A percentile compares a stretch with the other conserved stretches of the same genome.
Conservation (phyloP, 1,140 invertebrate genomes). For the Drosophila melanica region DNA sequence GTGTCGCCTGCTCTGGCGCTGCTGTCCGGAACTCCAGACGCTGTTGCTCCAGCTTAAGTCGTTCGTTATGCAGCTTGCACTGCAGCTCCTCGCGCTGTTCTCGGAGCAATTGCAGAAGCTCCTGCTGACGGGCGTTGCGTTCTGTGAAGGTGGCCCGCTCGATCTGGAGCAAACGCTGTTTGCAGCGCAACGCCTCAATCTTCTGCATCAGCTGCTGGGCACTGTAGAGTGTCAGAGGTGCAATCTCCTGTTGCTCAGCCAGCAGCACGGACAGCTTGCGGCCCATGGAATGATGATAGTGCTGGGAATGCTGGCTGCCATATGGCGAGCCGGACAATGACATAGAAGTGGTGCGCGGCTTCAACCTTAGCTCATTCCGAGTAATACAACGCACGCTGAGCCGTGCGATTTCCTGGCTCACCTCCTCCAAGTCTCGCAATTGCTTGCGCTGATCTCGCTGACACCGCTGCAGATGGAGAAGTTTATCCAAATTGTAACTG, state of each 20-base stretch:
- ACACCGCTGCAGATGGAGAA: constrained; percentile 84
- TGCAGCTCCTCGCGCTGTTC: constrained; percentile 47
- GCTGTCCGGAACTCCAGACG: constrained; percentile 47
- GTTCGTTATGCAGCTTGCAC: constrained; percentile 36
- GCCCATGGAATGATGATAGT: constrained; percentile 79
- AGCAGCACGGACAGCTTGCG: constrained; percentile 71
- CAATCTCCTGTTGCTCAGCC: constrained; percentile 67
- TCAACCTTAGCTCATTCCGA: constrained; percentile 62
- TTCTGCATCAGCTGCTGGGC: constrained; percentile 85
- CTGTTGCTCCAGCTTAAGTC: constrained; percentile 46
- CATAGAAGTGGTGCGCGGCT: constrained; percentile 62
- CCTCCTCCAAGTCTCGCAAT: constrained; percentile 82
- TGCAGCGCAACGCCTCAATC: constrained; percentile 86
- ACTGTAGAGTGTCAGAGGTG: constrained; percentile 80
- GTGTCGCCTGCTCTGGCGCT: constrained; percentile 29
- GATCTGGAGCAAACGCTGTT: constrained; percentile 86
- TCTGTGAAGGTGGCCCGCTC: constrained; percentile 85
- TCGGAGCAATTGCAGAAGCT: constrained; percentile 45
- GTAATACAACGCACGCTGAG: constrained; percentile 75
- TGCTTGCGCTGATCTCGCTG: constrained; percentile 81
- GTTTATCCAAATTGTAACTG: constrained; percentile 90
- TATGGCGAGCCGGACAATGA: constrained; percentile 51
- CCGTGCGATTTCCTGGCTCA: constrained; percentile 74
- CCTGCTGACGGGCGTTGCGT: constrained; percentile 82
- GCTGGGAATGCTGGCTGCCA: constrained; percentile 42